phyloP scores from a whole-genome alignment of 2,797 vertebrate genomes.

The Rhyacichthys aspro region DNA sequence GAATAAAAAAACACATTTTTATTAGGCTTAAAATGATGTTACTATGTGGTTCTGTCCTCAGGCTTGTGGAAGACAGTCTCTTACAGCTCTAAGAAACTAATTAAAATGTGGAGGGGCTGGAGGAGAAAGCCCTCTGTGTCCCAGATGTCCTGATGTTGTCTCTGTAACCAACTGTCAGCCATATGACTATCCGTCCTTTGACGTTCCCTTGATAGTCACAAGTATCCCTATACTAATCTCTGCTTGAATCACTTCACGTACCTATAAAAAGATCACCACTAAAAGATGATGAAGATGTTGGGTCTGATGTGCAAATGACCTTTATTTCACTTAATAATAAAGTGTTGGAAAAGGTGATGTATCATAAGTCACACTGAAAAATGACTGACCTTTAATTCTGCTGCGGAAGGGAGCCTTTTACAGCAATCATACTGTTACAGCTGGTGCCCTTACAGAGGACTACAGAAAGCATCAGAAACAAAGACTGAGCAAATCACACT shows the following conservation, averaged over 20 bases:
- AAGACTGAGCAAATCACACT: too few relatives aligned
- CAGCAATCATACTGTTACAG: slow-evolving; percentile 8
- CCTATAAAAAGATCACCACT: slow-evolving; percentile 4
- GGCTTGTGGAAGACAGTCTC: slow-evolving; percentile 88
- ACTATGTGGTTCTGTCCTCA: slow-evolving; percentile 48
- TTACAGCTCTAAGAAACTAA: slow-evolving; percentile 90
- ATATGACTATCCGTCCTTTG: slow-evolving; percentile 1
- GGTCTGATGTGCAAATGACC: slow-evolving; percentile 19
- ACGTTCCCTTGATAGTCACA: slow-evolving; percentile 10
- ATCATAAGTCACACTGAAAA: slow-evolving; percentile 37
- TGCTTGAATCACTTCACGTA: slow-evolving; percentile 11
- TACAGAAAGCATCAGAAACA: neutral
- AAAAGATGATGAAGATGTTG: slow-evolving; percentile 20
- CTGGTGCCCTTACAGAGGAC: slow-evolving; percentile 14
- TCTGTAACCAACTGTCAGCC: slow-evolving; percentile 13
- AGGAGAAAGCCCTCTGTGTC: slow-evolving; percentile 78
- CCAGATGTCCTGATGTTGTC: slow-evolving; percentile 63
- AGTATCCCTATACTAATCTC: slow-evolving; percentile 8
- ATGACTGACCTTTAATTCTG: slow-evolving; percentile 41
- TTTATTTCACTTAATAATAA: slow-evolving; percentile 26
- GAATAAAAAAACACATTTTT: neutral
- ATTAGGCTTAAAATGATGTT: neutral
- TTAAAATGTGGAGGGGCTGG: slow-evolving; percentile 93
- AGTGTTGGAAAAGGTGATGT: slow-evolving; percentile 39
- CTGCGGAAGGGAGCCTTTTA: slow-evolving; percentile 22